A percentile compares a stretch with the other conserved stretches of the same genome.
Evolutionary conservation across 2,888 invertebrate genomes (phyloP).

Genomic region (Pseudococcus longispinus): DNA sequence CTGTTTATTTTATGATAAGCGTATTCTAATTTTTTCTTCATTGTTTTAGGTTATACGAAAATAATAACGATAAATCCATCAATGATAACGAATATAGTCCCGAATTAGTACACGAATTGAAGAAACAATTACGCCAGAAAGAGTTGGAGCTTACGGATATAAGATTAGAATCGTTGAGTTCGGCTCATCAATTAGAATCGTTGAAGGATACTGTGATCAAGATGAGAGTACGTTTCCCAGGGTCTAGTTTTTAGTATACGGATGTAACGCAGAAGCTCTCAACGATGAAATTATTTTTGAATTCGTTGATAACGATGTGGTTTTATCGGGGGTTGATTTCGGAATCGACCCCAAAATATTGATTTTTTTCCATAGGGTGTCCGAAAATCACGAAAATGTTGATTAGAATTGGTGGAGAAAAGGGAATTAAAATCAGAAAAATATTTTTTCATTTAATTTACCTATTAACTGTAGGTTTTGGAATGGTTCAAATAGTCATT

Average conservation of each 20-base stretch:
- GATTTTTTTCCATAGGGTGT: too few species aligned
- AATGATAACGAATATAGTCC: slow-evolving; percentile 58
- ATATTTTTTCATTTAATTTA: too few species aligned
- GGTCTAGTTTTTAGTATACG: neutral
- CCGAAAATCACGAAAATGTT: too few species aligned
- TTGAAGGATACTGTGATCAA: slow-evolving; percentile 95
- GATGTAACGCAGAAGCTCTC: neutral
- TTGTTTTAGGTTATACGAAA: slow-evolving; percentile 58
- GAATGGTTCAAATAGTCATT: too few species aligned
- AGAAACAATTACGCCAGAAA: slow-evolving; percentile 92
- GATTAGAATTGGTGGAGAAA: too few species aligned
- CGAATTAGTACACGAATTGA: slow-evolving; percentile 77
- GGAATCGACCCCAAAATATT: too few species aligned
- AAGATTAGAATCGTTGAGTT: slow-evolving; percentile 92
- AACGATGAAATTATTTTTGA: neutral
- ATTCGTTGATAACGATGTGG: neutral
- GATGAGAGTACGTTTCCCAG: slow-evolving; percentile 78
- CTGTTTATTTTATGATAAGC: neutral
- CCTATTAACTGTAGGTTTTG: too few species aligned
- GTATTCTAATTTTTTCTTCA: neutral
- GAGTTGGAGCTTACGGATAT: slow-evolving; percentile 96
- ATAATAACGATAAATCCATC: slow-evolving; percentile 58
- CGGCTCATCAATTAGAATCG: slow-evolving; percentile 95
- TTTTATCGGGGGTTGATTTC: neutral
- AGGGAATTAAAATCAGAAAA: too few species aligned